Base-by-base conservation (phyloP, 2,888 invertebrate genomes). In the Andrena trimmerana region DNA sequence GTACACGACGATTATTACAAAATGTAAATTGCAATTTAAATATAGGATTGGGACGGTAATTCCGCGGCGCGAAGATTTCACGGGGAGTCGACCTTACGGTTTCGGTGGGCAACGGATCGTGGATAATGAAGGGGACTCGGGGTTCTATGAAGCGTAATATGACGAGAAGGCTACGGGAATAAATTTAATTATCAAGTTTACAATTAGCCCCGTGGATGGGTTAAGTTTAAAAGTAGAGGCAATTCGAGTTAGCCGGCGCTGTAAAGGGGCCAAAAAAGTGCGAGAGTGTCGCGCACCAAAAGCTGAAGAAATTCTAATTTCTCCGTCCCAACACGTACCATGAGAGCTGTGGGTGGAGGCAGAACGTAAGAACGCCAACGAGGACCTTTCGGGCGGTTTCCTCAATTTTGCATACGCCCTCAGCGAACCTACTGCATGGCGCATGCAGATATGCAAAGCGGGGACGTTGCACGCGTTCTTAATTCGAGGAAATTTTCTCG, bases 221-320 rank as follows among this genome's bases (percentile, higher is more conserved):
- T 10, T 27, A 57, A 57, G 24, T 57, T 57, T 27, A 24, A 10
- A 57, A 57, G 24, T 57, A 13, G 24, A 24, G 27, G 24, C 24
- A 57, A 27, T 57, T 24, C 57, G 57, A 57, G 57, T 1, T 57
- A 10, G 13, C 5, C 57, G 24, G 3, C 10, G 10, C 24, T 57
- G 27, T 10, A 57, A 57, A 27, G 57, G 57, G 57, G 57, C 57
- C 57, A 27, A 57, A 57, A 57, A 57, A 24, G 27, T 24, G 27
- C 57, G 24, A 57, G 57, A 24, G 24, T 24, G 24, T 57, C 57
- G 57, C 57, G 24, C 8, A 10, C 57, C 24, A 42, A 27, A 57
- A 57, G 57, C 57, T 27, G 57, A 57, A 57, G 57, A 27, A 57
- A 57, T 57, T 57, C 57, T 57, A 57, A 57, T 57, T 57, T 57